Conservation (phyloP, 2,888 invertebrate species). For the Apotomis capreana region DNA sequence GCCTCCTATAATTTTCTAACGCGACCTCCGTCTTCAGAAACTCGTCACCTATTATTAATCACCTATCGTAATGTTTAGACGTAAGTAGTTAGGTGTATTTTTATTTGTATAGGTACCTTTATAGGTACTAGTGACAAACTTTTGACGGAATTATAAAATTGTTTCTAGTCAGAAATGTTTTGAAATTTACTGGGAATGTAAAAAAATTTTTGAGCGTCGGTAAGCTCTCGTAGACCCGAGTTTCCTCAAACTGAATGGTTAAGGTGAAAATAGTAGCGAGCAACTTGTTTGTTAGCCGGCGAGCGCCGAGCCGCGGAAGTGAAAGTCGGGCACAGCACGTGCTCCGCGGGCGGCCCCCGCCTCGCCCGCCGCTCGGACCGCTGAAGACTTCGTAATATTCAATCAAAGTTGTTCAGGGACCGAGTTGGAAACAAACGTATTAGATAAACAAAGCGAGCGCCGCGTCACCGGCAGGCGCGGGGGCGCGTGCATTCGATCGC, state of each 20-base stretch:
- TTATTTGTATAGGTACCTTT: not conserved
- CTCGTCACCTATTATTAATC: constrained; percentile 1
- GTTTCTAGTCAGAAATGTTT: not conserved
- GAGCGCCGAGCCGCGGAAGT: constrained; percentile 57
- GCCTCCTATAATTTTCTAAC: constrained; percentile 34
- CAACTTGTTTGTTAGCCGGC: constrained; percentile 47
- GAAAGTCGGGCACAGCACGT: constrained; percentile 66
- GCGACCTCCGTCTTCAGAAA: constrained; percentile 9
- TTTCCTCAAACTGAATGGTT: constrained; percentile 16
- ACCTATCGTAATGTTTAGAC: too few relatives aligned
- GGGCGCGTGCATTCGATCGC: constrained; percentile 68
- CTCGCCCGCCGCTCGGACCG: not conserved
- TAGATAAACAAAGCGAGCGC: constrained; percentile 67
- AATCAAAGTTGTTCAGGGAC: constrained; percentile 27
- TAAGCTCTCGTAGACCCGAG: not conserved
- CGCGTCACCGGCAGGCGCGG: constrained; percentile 65
- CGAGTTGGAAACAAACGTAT: constrained; percentile 49
- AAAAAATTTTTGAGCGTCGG: not conserved
- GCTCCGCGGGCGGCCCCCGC: constrained; percentile 44
- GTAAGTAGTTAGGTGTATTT: not conserved
- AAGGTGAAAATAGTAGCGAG: constrained; percentile 36
- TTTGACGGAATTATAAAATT: not conserved
- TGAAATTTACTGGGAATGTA: not conserved
- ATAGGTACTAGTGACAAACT: not conserved
- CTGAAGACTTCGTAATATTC: constrained; percentile 22